phyloP scores from a whole-genome alignment of 2,113 vertebrate species.

The Pyrgilauda ruficollis region DNA sequence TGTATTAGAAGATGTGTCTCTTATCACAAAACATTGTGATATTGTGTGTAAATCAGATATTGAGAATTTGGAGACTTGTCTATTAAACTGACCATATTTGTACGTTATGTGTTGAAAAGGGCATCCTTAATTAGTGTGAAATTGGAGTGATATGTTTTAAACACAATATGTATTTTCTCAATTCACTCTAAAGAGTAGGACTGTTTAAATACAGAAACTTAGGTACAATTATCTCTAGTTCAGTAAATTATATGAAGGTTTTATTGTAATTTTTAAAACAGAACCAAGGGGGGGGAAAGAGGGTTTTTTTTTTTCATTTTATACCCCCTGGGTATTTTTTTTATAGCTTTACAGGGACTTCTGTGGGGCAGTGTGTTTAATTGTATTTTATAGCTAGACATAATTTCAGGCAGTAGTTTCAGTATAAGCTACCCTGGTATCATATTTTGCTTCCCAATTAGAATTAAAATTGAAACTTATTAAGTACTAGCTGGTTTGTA shows the following conservation, averaged over 20 bases:
- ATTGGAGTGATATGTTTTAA: not conserved
- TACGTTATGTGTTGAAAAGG: not conserved
- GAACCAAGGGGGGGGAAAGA: accelerated
- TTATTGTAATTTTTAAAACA: not conserved
- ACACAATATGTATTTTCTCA: not conserved
- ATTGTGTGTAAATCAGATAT: not conserved
- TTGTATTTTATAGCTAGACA: not conserved
- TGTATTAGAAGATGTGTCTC: slow-evolving; percentile 39
- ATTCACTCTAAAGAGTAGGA: not conserved
- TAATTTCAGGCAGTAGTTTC: not conserved
- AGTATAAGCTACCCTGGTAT: not conserved
- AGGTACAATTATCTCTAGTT: not conserved
- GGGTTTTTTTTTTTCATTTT: not conserved
- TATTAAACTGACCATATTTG: not conserved
- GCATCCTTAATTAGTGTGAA: not conserved
- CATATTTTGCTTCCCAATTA: slow-evolving; percentile 13
- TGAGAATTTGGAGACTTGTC: not conserved
- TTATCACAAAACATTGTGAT: not conserved
- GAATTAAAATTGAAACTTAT: slow-evolving; percentile 27
- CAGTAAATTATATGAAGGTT: not conserved
- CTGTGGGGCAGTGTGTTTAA: not conserved
- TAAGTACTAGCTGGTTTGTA: slow-evolving; percentile 16
- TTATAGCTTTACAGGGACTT: not conserved
- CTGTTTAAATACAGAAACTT: not conserved
- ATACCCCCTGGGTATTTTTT: not conserved